Percentiles rank a stretch among this genome's conserved stretches.
Conservation (phyloP, 2,113 vertebrate genomes). For the Petrocephalus zakoni region DNA sequence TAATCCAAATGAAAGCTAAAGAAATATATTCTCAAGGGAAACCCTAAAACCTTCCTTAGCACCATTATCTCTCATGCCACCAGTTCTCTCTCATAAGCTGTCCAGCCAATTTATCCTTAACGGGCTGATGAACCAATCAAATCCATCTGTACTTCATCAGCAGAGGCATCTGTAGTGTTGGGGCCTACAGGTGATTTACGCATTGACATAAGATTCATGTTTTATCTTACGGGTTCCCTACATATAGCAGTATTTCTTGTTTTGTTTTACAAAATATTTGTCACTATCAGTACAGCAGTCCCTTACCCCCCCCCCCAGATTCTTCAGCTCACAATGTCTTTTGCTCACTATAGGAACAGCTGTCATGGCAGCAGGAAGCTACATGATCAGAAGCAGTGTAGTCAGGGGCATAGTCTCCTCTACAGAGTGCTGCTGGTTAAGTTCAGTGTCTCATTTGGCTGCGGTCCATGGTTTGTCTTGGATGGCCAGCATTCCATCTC, state of each 20-base stretch:
- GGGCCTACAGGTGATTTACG: background rate
- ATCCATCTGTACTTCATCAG: background rate
- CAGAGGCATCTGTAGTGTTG: background rate
- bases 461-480: background rate
- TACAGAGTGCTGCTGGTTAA: background rate
- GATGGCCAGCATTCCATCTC: background rate
- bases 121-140: background rate
- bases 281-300: background rate
- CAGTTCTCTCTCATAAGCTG: background rate
- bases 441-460: background rate
- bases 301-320: background rate
- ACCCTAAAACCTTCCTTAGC: background rate
- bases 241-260: background rate
- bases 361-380: background rate
- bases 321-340: slow-evolving; percentile 12
- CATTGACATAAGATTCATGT: background rate
- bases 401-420: background rate
- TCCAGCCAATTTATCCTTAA: background rate
- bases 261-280: background rate
- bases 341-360: slow-evolving; percentile 39
- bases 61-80: background rate
- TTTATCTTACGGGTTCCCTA: background rate
- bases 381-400: background rate
- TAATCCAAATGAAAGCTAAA: background rate
- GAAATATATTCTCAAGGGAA: background rate